Evolutionary conservation across 1,140 invertebrate species (phyloP).

Genomic region (Atta colombica): DNA sequence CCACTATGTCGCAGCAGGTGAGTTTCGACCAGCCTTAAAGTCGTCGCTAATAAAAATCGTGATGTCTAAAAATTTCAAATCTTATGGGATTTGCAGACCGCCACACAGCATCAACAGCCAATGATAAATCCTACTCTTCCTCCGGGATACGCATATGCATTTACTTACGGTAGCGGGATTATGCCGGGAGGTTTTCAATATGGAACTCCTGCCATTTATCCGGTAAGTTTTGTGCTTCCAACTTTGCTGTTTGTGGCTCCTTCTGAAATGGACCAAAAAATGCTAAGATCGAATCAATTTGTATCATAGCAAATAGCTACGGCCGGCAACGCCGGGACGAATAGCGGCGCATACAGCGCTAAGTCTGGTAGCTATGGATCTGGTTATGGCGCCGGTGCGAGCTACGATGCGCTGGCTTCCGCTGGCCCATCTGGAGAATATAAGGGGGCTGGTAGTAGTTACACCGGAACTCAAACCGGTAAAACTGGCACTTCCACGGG

Average conservation of each 20-base stretch:
- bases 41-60: background rate
- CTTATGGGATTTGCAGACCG: conserved; percentile 83
- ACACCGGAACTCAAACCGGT: conserved; percentile 85
- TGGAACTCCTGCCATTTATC: conserved; percentile 90
- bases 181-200: conserved; percentile 92
- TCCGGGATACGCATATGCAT: conserved; percentile 89
- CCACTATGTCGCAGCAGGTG: conserved; percentile 91
- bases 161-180: conserved; percentile 89
- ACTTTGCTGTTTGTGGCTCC: background rate
- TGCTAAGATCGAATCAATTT: conserved; percentile 51
- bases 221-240: conserved; percentile 85
- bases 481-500: conserved; percentile 84
- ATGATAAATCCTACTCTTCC: conserved; percentile 88
- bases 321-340: conserved; percentile 88
- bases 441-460: conserved; percentile 83
- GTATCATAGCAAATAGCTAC: conserved; percentile 88
- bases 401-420: conserved; percentile 89
- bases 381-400: conserved; percentile 88
- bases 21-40: conserved; percentile 52
- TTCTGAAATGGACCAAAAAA: background rate
- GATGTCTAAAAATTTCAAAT: conserved; percentile 37
- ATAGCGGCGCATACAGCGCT: conserved; percentile 88
- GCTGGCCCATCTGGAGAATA: conserved; percentile 86
- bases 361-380: conserved; percentile 90
- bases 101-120: conserved; percentile 89